These are phyloP conservation scores for Lepisosteus osseus DNA, from an alignment of 2,113 vertebrate species.

Conservation along the genomic window DNA sequence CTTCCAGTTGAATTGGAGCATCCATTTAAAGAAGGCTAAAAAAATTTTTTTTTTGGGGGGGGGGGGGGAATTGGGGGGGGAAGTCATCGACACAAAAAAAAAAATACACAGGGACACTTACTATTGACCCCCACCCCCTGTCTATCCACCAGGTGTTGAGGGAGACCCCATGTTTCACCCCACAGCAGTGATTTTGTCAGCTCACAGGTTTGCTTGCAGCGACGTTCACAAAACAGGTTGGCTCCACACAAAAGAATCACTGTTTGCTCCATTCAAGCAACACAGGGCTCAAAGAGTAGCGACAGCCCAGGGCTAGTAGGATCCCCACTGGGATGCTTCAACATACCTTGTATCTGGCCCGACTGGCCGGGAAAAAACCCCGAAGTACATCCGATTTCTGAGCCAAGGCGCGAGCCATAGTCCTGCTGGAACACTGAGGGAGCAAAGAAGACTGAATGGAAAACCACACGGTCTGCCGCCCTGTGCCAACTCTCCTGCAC, in stretches of 20 bases:
- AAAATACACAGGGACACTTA: no score
- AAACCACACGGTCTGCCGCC: conserved; percentile 2
- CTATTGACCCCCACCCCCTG: no score
- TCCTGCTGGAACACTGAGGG: conserved; percentile 73
- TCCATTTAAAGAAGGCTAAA: no score
- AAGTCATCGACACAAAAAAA: no score
- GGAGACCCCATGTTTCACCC: no score
- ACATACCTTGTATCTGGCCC: conserved; percentile 73
- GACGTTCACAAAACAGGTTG: not conserved
- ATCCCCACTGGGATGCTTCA: not conserved
- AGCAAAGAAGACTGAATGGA: conserved; percentile 25
- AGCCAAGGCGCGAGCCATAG: conserved; percentile 72
- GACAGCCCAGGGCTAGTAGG: not conserved
- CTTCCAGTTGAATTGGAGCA: no score
- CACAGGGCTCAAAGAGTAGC: conserved; percentile 2
- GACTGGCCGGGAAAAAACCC: conserved; percentile 74
- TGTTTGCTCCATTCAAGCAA: conserved; percentile 1
- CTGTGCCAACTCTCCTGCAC: no score
- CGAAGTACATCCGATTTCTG: conserved; percentile 74
- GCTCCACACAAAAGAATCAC: not conserved
- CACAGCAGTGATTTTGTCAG: no score
- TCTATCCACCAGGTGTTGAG: no score
- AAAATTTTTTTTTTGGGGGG: no score
- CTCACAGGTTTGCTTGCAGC: no score
- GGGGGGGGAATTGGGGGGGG: no score